Conservation (phyloP, 2,113 vertebrate species). For the Aptenodytes forsteri region DNA sequence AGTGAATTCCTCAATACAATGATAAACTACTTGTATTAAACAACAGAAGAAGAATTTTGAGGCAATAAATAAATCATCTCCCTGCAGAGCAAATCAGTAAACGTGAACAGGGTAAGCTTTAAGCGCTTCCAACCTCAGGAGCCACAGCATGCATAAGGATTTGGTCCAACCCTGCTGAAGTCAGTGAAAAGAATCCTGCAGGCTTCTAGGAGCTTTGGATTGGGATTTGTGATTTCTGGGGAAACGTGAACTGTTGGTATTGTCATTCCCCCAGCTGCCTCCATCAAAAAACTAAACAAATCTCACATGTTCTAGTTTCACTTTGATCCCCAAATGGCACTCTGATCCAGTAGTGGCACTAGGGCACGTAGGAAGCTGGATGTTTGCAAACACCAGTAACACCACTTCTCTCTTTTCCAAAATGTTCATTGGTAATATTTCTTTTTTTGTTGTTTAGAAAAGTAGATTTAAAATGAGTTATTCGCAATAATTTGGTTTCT, state of each 20-base stretch:
- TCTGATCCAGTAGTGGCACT: neutral
- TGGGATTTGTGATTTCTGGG: neutral
- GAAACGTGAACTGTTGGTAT: neutral
- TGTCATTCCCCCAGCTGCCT: neutral
- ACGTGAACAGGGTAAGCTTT: neutral
- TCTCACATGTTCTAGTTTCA: neutral
- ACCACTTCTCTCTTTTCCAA: neutral
- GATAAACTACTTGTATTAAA: constrained; percentile 63
- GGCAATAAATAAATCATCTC: constrained; percentile 33
- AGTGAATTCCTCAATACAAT: constrained; percentile 35
- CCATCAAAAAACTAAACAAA: neutral
- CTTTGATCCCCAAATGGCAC: neutral
- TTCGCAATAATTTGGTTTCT: neutral
- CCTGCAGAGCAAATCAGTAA: neutral
- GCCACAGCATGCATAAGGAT: neutral
- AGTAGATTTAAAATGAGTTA: neutral
- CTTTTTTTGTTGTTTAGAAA: neutral
- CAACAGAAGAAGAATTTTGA: constrained; percentile 39
- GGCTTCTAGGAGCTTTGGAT: neutral
- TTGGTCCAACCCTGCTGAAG: neutral
- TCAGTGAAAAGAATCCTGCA: neutral
- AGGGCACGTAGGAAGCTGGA: neutral
- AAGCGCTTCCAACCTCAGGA: constrained; percentile 32
- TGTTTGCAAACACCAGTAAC: neutral
- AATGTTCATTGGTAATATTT: neutral